Evolutionary conservation across 2,888 invertebrate genomes (phyloP).

Genomic region (Octodonta nipae): DNA sequence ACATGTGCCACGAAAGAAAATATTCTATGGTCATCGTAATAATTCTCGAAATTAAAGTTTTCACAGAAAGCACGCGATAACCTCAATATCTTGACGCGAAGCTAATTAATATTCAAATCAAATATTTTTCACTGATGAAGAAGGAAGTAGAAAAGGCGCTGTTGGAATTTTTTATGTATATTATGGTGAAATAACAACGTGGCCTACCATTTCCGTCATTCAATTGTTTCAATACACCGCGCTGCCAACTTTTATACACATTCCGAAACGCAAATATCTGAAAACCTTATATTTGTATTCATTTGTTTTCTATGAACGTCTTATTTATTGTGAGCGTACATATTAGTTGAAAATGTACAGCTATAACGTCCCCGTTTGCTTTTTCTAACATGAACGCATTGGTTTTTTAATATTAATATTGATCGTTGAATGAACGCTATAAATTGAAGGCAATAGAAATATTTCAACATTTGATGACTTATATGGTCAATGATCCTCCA

Average conservation of each 20-base stretch:
- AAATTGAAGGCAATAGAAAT: too few species aligned
- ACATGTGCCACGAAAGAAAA: too few species aligned
- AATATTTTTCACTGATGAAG: slow-evolving; percentile 13
- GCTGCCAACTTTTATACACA: slow-evolving; percentile 18
- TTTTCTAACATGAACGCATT: too few species aligned
- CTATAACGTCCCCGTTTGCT: not conserved
- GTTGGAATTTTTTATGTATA: slow-evolving; percentile 23
- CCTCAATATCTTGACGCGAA: slow-evolving; percentile 16
- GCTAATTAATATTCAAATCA: slow-evolving; percentile 15
- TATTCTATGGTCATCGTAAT: too few species aligned
- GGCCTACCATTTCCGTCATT: slow-evolving; percentile 20
- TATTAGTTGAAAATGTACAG: slow-evolving; percentile 1
- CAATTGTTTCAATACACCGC: slow-evolving; percentile 17
- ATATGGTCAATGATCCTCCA: too few species aligned
- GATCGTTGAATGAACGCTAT: too few species aligned
- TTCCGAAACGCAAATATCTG: slow-evolving; percentile 14
- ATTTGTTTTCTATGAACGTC: not conserved
- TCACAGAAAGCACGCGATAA: slow-evolving; percentile 10
- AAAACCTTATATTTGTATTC: not conserved
- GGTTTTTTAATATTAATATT: too few species aligned
- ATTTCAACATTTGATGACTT: too few species aligned
- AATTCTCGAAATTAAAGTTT: slow-evolving; percentile 9
- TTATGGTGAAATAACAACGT: slow-evolving; percentile 21
- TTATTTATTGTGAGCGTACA: not conserved
- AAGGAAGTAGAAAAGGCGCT: slow-evolving; percentile 21